phyloP scores from a whole-genome alignment of 2,113 vertebrate genomes.

The Arothron firmamentum region DNA sequence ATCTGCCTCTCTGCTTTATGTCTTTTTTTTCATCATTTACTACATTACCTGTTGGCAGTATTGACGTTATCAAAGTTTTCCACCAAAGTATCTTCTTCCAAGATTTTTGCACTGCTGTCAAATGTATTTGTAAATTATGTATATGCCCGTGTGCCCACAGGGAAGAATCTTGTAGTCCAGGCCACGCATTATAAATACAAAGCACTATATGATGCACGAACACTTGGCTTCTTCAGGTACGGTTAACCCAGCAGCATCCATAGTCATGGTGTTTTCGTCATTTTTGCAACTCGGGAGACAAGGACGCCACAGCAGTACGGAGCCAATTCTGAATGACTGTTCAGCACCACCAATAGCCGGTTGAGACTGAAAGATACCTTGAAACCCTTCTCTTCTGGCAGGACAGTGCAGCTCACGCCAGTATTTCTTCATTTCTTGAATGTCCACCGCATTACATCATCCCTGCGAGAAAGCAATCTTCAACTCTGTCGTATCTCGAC shows the following conservation, averaged over 20 bases:
- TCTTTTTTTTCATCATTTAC: too few relatives aligned
- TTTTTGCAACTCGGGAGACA: constrained; percentile 24
- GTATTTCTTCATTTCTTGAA: constrained; percentile 24
- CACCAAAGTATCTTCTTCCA: constrained; percentile 2
- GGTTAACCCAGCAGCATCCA: constrained; percentile 48
- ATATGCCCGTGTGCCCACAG: constrained; percentile 45
- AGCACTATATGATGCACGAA: constrained; percentile 33
- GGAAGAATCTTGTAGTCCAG: constrained; percentile 40
- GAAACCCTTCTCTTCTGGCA: constrained; percentile 24
- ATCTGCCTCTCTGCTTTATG: too few relatives aligned
- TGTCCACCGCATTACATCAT: constrained; percentile 29
- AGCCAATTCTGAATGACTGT: not conserved
- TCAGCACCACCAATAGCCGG: not conserved
- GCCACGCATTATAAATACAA: constrained; percentile 58
- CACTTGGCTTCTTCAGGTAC: constrained; percentile 46
- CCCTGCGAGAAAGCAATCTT: constrained; percentile 22
- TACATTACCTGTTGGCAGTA: constrained; percentile 4
- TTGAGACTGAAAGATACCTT: constrained; percentile 16
- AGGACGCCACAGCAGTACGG: constrained; percentile 16
- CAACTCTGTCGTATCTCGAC: constrained; percentile 19
- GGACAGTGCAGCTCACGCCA: constrained; percentile 22
- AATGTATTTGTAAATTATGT: constrained; percentile 49
- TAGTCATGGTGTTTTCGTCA: constrained; percentile 46
- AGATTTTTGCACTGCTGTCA: not conserved
- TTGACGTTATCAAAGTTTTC: constrained; percentile 12